phyloP scores from a whole-genome alignment of 1,140 invertebrate species.

The Zaprionus tsacasi region DNA sequence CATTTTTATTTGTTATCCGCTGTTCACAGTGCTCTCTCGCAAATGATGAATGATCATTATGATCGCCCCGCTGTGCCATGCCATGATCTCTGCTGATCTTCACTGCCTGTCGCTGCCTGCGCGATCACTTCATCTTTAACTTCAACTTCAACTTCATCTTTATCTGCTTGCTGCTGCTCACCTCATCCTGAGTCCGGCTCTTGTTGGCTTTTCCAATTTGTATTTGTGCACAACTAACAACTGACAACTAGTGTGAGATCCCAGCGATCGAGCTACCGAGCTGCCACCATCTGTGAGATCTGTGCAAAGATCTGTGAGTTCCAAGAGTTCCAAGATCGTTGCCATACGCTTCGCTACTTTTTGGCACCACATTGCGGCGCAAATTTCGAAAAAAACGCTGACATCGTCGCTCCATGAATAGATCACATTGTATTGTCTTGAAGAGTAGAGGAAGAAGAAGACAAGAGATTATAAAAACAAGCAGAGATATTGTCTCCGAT shows the following conservation, averaged over 20 bases:
- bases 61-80: conserved; percentile 38
- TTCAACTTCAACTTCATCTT: conserved; percentile 47
- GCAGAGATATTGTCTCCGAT: conserved; percentile 30
- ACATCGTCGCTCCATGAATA: conserved; percentile 65
- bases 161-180: conserved; percentile 39
- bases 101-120: conserved; percentile 20
- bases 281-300: conserved; percentile 8
- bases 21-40: conserved; percentile 34
- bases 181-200: conserved; percentile 49
- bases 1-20: conserved; percentile 75
- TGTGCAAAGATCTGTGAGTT: conserved; percentile 27
- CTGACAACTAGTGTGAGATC: conserved; percentile 47
- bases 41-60: conserved; percentile 77
- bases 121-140: conserved; percentile 51
- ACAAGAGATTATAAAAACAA: conserved; percentile 34
- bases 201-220: conserved; percentile 77
- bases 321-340: conserved; percentile 40
- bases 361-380: conserved; percentile 73
- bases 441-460: neutral
- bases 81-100: conserved; percentile 4
- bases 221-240: conserved; percentile 53
- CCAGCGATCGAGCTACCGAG: neutral
- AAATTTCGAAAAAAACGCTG: conserved; percentile 72
- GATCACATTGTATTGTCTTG: conserved; percentile 63
- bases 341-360: conserved; percentile 78